Base-by-base conservation (phyloP, 1,140 invertebrate genomes). In the Heliconius melpomene region DNA sequence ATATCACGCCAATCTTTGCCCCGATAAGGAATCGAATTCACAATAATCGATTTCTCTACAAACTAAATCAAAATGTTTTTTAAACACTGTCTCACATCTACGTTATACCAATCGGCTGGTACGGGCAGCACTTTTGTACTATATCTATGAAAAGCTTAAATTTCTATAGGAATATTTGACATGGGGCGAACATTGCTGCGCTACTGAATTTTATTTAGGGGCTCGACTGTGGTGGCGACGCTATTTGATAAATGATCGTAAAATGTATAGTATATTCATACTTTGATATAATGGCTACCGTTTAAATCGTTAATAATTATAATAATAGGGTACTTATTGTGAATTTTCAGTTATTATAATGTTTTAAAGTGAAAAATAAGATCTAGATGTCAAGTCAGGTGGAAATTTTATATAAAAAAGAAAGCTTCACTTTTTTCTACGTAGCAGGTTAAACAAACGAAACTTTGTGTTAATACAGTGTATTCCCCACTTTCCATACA, bases 91-190 rank as follows among this genome's bases (percentile, higher is more conserved):
- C 60, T 66, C 11, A 29, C 23, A 66, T 80, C 72, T 81, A 52
- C 57, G 60, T 29, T 20, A n/a, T 26, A 72, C 60, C 52, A 78
- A 75, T 60, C 29, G 80, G 32, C 80, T 81, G 80, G 80, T 81
- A 81, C 80, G 77, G 77, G 2, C 73, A 66, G 80, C 66, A 75
- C 80, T 81, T 81, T 81, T 74, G 77, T 75, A 29, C 36, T 16
- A 23, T 60, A 26, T 60, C 32, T 78, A 81, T 72, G 60, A 78
- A 75, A 78, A 81, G 75, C 57, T 81, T 75, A 71, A 78, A 36
- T 75, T 40, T 80, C 75, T 81, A 77, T 81, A 20, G 72, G 60
- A 78, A 81, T 78, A 81, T 81, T 81, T 78, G 73, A 76, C 73
- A 70, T 74, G 74, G 74, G 74, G 75, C 60, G 78, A 52, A 74